Evolutionary conservation across 2,888 invertebrate species (phyloP).

Genomic region (Morpho deidamia): DNA sequence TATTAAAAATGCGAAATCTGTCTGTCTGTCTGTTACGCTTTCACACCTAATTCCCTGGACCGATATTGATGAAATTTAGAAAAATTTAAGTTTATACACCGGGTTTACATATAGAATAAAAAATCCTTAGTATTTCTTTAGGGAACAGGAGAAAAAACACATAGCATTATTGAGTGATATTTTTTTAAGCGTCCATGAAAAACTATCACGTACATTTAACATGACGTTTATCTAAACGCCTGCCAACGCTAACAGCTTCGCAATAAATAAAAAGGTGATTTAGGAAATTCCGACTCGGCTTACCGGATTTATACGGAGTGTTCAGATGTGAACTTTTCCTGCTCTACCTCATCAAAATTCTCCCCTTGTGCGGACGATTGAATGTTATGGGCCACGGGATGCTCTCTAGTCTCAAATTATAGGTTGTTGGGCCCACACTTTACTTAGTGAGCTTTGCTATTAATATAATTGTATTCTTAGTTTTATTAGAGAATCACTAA

Average conservation of each 20-base stretch:
- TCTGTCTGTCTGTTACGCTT: too few relatives aligned
- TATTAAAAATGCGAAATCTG: too few relatives aligned
- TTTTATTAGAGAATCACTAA: too few relatives aligned
- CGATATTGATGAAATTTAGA: too few relatives aligned
- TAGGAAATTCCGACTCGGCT: slow-evolving; percentile 73
- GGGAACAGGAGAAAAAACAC: too few relatives aligned
- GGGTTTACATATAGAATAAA: too few relatives aligned
- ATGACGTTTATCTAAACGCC: slow-evolving; percentile 61
- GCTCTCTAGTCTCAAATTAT: slow-evolving; percentile 67
- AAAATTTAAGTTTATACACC: too few relatives aligned
- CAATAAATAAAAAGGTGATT: slow-evolving; percentile 74
- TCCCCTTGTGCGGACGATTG: slow-evolving; percentile 70
- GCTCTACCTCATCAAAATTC: slow-evolving; percentile 69
- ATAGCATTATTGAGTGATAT: too few relatives aligned
- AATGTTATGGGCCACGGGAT: slow-evolving; percentile 73
- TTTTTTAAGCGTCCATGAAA: slow-evolving; percentile 4
- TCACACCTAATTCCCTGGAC: too few relatives aligned
- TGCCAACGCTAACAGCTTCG: slow-evolving; percentile 52
- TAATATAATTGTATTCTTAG: slow-evolving; percentile 10
- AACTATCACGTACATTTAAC: slow-evolving; percentile 34
- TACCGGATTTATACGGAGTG: slow-evolving; percentile 71
- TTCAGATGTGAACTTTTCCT: slow-evolving; percentile 68
- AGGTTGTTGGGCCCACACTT: slow-evolving; percentile 45
- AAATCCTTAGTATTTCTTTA: too few relatives aligned
- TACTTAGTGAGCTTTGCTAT: slow-evolving; percentile 11